These are phyloP conservation scores for Tenebrosternarchus preto DNA, from an alignment of 2,113 vertebrate genomes.

Conservation along the genomic window DNA sequence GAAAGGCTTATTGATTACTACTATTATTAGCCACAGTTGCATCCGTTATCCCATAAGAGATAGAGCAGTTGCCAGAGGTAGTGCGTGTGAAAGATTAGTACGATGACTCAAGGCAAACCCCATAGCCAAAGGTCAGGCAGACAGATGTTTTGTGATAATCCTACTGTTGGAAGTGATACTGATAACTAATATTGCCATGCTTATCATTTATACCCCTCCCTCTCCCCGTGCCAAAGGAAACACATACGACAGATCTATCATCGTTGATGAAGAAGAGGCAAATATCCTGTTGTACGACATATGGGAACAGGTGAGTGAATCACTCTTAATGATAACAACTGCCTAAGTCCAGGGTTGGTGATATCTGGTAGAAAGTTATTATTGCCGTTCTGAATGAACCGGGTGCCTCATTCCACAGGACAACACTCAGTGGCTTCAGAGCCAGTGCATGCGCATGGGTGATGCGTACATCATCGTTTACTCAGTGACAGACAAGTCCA, in stretches of 20 bases:
- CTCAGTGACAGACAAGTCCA: conserved; percentile 95
- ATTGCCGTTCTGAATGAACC: conserved; percentile 17
- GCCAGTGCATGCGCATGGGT: conserved; percentile 97
- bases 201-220: too few relatives aligned
- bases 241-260: conserved; percentile 89
- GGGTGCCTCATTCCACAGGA: conserved; percentile 74
- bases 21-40: conserved; percentile 44
- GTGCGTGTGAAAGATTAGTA: background rate
- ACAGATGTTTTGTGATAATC: background rate
- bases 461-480: conserved; percentile 98
- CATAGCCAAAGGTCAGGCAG: background rate
- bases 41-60: conserved; percentile 30
- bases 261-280: conserved; percentile 94
- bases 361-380: background rate
- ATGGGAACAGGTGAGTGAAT: conserved; percentile 90
- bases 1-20: conserved; percentile 59
- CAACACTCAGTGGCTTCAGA: conserved; percentile 89
- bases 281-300: conserved; percentile 94
- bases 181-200: background rate
- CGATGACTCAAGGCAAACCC: background rate
- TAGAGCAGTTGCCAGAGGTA: background rate
- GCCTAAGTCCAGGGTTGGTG: background rate
- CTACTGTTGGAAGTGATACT: background rate
- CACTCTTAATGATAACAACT: conserved; percentile 76
- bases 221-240: conserved; percentile 80